These are phyloP conservation scores for Dasyornis broadbenti DNA, from an alignment of 2,113 vertebrate genomes.

Conservation along the genomic window DNA sequence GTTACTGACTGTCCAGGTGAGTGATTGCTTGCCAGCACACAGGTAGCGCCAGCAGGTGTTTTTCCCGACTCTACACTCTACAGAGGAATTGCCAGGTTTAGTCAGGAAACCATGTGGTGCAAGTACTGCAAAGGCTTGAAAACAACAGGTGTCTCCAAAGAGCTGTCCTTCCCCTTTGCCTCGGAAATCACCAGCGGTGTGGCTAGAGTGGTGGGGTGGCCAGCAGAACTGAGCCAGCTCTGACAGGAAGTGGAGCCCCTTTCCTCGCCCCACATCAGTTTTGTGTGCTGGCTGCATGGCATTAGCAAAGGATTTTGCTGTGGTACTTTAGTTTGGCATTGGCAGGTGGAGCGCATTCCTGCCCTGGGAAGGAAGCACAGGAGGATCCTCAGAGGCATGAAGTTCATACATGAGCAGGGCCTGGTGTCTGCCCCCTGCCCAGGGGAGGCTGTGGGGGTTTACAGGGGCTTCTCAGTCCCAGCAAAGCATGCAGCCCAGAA, in stretches of 20 bases:
- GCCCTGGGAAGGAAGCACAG: not conserved
- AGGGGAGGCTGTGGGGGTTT: not conserved
- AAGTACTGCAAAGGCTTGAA: not conserved
- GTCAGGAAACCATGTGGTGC: not conserved
- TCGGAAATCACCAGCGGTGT: not conserved
- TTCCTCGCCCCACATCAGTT: not conserved
- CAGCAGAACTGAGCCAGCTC: not conserved
- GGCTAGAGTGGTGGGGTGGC: not conserved
- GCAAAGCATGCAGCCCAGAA: not conserved
- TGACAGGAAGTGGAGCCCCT: not conserved
- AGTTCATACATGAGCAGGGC: not conserved
- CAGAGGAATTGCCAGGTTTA: not conserved
- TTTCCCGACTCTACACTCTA: not conserved
- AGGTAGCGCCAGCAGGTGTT: not conserved
- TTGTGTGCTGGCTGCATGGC: fast-evolving
- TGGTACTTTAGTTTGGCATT: not conserved
- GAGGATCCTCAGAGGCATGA: not conserved
- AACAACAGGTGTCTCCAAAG: not conserved
- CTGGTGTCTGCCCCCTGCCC: not conserved
- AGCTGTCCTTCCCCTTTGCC: not conserved
- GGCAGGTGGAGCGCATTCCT: fast-evolving
- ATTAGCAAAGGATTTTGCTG: not conserved
- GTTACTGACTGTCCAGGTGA: not conserved
- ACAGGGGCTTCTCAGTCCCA: not conserved
- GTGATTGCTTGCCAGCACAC: fast-evolving